These are phyloP conservation scores for Drosophila pallidifrons DNA, from an alignment of 1,140 invertebrate genomes.

Conservation along the genomic window DNA sequence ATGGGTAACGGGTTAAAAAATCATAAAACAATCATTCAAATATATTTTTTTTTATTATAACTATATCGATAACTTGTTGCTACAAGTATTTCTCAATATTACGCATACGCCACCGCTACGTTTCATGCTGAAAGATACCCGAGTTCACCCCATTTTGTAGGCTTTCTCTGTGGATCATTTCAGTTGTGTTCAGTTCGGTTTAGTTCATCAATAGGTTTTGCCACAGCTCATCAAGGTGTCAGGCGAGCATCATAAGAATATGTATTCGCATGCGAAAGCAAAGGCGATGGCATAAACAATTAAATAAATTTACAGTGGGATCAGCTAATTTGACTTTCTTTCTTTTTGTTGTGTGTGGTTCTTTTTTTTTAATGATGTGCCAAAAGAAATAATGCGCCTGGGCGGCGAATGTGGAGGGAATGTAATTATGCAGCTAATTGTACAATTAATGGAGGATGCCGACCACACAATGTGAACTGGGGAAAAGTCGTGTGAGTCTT, in stretches of 20 bases:
- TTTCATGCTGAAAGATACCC: neutral
- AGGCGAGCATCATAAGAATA: neutral
- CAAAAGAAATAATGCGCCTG: conserved; percentile 31
- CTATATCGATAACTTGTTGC: too few species aligned
- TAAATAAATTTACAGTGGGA: neutral
- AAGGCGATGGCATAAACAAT: conserved; percentile 13
- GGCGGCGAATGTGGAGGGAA: neutral
- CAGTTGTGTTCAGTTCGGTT: neutral
- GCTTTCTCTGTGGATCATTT: neutral
- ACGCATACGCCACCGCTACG: neutral
- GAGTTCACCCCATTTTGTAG: neutral
- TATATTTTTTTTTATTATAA: too few species aligned
- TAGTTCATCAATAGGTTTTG: neutral
- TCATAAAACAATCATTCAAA: too few species aligned
- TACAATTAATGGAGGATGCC: conserved; percentile 54
- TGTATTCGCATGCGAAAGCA: neutral
- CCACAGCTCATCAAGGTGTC: conserved; percentile 8
- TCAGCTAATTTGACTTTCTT: conserved; percentile 1
- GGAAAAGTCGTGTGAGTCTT: neutral
- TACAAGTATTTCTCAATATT: neutral
- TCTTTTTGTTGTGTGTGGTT: neutral
- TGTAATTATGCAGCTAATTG: conserved; percentile 75
- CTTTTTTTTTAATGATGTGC: conserved; percentile 20
- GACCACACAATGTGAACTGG: conserved; percentile 16
- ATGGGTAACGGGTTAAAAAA: too few species aligned